phyloP scores from a whole-genome alignment of 2,797 vertebrate species.

The Liasis olivaceus region DNA sequence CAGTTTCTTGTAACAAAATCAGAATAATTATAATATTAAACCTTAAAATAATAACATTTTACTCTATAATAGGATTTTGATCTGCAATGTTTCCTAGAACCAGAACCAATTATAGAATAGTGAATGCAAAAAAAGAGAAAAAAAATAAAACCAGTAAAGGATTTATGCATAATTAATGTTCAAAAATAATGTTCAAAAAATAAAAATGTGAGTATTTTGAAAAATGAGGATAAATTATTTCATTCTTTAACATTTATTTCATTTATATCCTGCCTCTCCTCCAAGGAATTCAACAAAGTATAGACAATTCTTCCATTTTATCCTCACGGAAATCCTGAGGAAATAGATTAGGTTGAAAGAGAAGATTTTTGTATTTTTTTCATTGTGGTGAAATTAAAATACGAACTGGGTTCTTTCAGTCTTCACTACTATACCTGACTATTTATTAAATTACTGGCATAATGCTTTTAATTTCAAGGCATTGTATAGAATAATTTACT shows the following conservation, averaged over 20 bases:
- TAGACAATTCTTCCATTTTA: background rate
- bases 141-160: background rate
- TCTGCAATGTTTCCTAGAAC: background rate
- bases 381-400: background rate
- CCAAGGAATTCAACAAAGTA: background rate
- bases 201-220: background rate
- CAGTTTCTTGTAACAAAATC: background rate
- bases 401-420: background rate
- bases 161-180: background rate
- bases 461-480: background rate
- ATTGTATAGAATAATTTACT: slow-evolving; percentile 67
- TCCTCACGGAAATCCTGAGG: background rate
- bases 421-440: background rate
- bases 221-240: background rate
- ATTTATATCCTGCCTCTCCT: background rate
- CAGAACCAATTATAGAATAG: background rate
- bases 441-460: background rate
- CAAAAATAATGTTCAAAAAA: background rate
- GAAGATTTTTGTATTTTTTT: background rate
- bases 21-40: background rate
- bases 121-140: background rate
- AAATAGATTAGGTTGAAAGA: background rate
- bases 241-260: background rate
- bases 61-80: background rate
- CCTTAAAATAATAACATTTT: background rate